Percentiles rank a stretch among this genome's conserved stretches.
phyloP scores from a whole-genome alignment of 2,113 vertebrate species.

The Pampusana beccarii region DNA sequence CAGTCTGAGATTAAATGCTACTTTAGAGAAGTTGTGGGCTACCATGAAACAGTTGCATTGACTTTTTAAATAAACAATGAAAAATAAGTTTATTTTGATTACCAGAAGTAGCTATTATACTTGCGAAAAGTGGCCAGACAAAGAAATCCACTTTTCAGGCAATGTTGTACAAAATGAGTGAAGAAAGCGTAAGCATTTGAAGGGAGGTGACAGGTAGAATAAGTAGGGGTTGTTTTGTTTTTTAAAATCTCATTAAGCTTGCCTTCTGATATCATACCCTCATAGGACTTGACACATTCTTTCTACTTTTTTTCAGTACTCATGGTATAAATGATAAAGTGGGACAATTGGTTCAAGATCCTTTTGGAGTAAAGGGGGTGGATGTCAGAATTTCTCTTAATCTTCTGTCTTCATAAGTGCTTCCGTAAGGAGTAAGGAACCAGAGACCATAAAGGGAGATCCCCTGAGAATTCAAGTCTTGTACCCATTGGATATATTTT shows the following conservation, averaged over 20 bases:
- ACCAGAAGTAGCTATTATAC: background rate
- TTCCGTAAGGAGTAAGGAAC: background rate
- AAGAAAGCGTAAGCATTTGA: background rate
- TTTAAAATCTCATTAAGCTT: background rate
- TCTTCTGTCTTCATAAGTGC: background rate
- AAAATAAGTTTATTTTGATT: background rate
- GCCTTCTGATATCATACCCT: background rate
- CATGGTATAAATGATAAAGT: background rate
- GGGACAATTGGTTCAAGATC: background rate
- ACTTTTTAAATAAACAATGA: background rate
- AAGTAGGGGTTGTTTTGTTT: background rate
- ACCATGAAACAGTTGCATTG: background rate
- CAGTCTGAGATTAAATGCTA: background rate
- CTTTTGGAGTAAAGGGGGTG: background rate
- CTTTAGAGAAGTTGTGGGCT: background rate
- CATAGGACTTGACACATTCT: background rate
- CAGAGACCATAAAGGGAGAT: background rate
- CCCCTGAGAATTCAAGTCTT: background rate
- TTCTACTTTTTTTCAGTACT: background rate
- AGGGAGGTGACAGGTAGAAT: background rate
- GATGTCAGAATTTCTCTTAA: background rate
- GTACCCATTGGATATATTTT: background rate
- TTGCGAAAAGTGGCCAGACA: background rate
- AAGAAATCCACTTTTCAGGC: background rate
- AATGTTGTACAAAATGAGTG: background rate